Evolutionary conservation across 2,113 vertebrate species (phyloP), one percentile per base, ranked within the genome.

Genomic region (Chroicocephalus ridibundus): DNA sequence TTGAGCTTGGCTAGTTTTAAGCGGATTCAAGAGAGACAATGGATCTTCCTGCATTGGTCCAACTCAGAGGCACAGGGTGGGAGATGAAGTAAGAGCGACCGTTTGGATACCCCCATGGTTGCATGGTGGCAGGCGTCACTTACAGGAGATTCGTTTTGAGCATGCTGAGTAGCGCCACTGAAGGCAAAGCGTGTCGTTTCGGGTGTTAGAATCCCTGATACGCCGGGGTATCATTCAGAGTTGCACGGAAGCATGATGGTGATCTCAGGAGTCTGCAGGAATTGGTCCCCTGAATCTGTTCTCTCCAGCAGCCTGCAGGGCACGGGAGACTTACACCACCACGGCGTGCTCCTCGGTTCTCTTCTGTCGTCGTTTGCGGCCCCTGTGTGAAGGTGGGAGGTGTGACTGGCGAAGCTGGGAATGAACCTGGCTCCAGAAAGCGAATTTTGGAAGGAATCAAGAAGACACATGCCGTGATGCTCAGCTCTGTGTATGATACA

Each of bases 271-370:
- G 17, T 31, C 64, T 54, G 40, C 49, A n/a, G 71, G 64, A 25
- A 2, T 6, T 18, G 20, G 7, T 6, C 19, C 15, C 3, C 47
- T 13, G 31, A 14, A 5, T 2, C 49, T 24, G 6, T 6, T 29
- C 3, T 9, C 62, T 34, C 38, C 46, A 61, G 26, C 36, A 66
- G 65, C 29, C 21, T 4, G 2, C 24, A 12, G 40, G 40, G 47
- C 64, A 25, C 7, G 2, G 64, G n/a, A 8, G 31, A 26, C 17
- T 42, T n/a, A 25, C 2, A 26, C 5, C 11, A 3, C 6, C 11
- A 3, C 6, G 3, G 7, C 4, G 8, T 1, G 3, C 24, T 11
- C 32, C 49, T 70, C 4, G 0, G 16, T n/a, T 40, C 64, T 17
- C n/a, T 24, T 22, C 22, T 42, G 69, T 19, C 34, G 0, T 4